These are phyloP conservation scores for Ceraclea dissimilis DNA, from an alignment of 2,888 invertebrate species.

Conservation along the genomic window DNA sequence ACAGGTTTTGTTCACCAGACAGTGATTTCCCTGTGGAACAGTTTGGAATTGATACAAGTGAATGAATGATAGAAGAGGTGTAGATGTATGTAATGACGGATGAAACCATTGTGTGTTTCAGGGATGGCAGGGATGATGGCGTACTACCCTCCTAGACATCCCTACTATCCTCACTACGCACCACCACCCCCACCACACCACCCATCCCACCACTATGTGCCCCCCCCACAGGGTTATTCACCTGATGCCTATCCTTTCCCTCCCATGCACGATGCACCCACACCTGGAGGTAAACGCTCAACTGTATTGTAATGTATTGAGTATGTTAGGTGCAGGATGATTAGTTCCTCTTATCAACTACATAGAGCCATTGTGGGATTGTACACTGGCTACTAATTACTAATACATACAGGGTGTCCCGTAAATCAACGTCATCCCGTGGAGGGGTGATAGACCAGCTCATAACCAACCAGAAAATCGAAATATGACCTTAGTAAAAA, in stretches of 20 bases:
- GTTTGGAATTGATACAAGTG: too few relatives aligned
- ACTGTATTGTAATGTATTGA: not conserved
- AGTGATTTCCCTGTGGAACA: too few relatives aligned
- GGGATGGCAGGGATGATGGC: slow-evolving; percentile 25
- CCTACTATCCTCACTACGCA: slow-evolving; percentile 26
- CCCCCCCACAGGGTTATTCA: slow-evolving; percentile 33
- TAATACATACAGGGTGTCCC: too few relatives aligned
- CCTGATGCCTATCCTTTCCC: slow-evolving; percentile 34
- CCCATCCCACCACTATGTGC: slow-evolving; percentile 28
- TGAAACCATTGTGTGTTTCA: slow-evolving; percentile 6
- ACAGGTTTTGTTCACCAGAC: too few relatives aligned
- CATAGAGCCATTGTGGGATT: too few relatives aligned
- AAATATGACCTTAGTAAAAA: too few relatives aligned
- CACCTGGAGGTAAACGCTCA: not conserved
- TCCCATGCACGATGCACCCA: slow-evolving; percentile 27
- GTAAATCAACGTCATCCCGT: too few relatives aligned
- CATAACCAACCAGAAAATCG: too few relatives aligned
- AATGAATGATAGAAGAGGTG: too few relatives aligned
- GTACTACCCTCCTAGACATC: slow-evolving; percentile 26
- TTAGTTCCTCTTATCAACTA: too few relatives aligned
- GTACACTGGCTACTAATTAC: too few relatives aligned
- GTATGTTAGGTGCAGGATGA: not conserved
- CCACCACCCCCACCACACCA: slow-evolving; percentile 27
- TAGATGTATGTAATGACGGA: not conserved
- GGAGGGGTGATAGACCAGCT: too few relatives aligned